Conservation (phyloP, 1,140 invertebrate genomes). For the Bacillus rossius region DNA sequence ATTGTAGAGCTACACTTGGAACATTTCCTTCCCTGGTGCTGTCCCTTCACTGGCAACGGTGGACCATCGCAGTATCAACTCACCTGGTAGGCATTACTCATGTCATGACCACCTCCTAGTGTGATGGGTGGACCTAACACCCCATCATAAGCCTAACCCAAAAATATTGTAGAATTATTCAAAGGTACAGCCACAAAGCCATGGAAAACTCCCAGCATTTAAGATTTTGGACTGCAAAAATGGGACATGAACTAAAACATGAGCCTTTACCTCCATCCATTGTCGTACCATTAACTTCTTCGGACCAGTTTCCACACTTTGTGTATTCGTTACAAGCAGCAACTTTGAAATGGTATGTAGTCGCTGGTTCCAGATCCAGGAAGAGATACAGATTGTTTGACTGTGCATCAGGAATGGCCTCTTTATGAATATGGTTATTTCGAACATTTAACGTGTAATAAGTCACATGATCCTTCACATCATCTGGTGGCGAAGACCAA, state of each 20-base stretch:
- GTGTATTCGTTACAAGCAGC: conserved; percentile 72
- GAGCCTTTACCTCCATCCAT: conserved; percentile 63
- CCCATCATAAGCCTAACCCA: no score
- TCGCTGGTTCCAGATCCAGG: conserved; percentile 65
- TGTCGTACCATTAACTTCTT: conserved; percentile 67
- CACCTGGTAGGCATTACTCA: no score
- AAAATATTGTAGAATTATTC: no score
- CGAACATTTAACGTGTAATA: conserved; percentile 66
- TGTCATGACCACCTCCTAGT: no score
- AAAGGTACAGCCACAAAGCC: no score
- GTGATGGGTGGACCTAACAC: no score
- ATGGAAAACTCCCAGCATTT: no score
- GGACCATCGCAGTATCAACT: no score
- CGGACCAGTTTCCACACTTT: conserved; percentile 68
- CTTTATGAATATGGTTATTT: conserved; percentile 49
- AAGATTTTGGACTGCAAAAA: no score
- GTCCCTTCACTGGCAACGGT: no score
- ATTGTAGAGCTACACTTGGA: no score
- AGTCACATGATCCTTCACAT: conserved; percentile 64
- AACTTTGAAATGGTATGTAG: conserved; percentile 68
- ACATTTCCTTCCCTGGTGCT: no score
- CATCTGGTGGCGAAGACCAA: conserved; percentile 59
- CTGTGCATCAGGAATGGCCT: conserved; percentile 55
- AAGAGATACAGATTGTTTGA: conserved; percentile 66
- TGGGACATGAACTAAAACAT: background rate